Evolutionary conservation across 1,140 invertebrate species (phyloP), one percentile per base, ranked within the genome.

Genomic region (Pseudomyrmex pallidus): DNA sequence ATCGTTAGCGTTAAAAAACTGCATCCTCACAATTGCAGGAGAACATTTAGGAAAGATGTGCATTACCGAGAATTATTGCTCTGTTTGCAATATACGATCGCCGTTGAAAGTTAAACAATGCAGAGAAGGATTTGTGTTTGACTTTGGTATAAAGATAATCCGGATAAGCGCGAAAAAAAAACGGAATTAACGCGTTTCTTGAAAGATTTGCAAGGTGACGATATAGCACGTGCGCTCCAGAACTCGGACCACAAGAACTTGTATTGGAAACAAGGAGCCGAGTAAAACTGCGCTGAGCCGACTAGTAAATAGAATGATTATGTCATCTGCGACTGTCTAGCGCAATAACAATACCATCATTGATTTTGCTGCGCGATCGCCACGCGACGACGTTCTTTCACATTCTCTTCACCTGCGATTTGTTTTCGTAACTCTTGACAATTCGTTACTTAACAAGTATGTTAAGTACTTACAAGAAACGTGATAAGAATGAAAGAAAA

Each of bases 231-330:
- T 7, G 9, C 12, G 35, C 17, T 9, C 1, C 12, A 73, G 50
- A 35, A 35, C 35, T 62, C 22, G 73, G 17, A 83, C n/a, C 20
- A n/a, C 13, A 22, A 5, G 46, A 8, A 61, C 35, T 35, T 35
- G 35, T 35, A 35, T 61, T 15, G 15, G 20, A 48, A 70, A 62
- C 17, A 52, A 52, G 46, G 25, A 73, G 35, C 13, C 35, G 35
- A 35, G 63, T 80, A 63, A n/a, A 67, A 0, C 3, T n/a, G 17
- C 15, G 13, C 20, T 44, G 20, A 20, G 25, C 70, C n/a, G 52
- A 15, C 20, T 64, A 54, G 56, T 35, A 74, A 86, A 84, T 77
- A 80, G 63, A 74, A 74, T 63, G 68, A 74, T 87, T 82, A 76
- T 82, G 76, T 66, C 59, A 70, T 66, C 63, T 64, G n/a, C 22